phyloP scores from a whole-genome alignment of 2,797 vertebrate species.

The Anguilla anguilla region DNA sequence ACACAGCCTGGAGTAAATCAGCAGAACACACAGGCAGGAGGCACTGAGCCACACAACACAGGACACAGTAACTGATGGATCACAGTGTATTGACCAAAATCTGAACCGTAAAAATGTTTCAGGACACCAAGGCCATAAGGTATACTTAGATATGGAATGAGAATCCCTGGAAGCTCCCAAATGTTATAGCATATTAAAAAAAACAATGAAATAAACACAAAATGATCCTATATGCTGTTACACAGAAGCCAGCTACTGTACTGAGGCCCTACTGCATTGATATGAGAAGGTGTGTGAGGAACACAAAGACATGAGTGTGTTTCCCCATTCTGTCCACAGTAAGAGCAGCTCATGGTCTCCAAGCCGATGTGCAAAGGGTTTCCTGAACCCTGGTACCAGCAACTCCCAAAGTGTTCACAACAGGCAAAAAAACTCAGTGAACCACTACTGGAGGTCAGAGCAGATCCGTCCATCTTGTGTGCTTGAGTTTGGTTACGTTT shows the following conservation, averaged over 20 bases:
- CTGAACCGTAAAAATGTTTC: background rate
- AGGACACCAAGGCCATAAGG: constrained; percentile 18
- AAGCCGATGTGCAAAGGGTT: background rate
- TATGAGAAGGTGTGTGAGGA: background rate
- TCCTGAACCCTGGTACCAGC: background rate
- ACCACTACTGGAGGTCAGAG: background rate
- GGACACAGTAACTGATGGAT: constrained; percentile 1
- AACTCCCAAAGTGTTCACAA: background rate
- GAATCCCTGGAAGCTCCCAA: constrained; percentile 7
- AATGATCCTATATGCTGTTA: background rate
- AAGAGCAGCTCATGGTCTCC: background rate
- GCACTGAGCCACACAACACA: background rate
- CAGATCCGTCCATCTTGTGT: background rate
- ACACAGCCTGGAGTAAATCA: background rate
- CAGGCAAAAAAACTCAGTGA: background rate
- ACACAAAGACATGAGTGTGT: background rate
- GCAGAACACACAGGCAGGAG: background rate
- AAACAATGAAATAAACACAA: background rate
- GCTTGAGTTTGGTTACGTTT: constrained; percentile 12
- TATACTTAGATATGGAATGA: constrained; percentile 8
- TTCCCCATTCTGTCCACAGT: background rate
- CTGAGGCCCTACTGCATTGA: background rate
- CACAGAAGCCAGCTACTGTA: background rate
- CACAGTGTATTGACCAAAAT: constrained; percentile 15
- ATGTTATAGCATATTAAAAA: constrained; percentile 10